Evolutionary conservation across 2,113 vertebrate species (phyloP).

Genomic region (Melanostigma gelatinosum): DNA sequence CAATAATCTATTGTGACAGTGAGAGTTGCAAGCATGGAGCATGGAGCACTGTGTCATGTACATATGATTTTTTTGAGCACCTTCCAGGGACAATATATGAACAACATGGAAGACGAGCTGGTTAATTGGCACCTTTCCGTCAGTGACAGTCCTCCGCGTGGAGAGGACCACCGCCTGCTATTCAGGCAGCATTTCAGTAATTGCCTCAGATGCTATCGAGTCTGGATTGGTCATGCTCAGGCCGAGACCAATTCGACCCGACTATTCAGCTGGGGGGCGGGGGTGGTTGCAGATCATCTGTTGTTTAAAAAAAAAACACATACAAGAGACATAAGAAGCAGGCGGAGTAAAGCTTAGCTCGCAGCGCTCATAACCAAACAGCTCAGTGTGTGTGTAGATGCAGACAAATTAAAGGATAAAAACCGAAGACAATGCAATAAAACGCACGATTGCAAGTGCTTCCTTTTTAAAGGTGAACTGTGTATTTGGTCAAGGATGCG

Average conservation of each 20-base stretch:
- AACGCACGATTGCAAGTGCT: too few relatives aligned
- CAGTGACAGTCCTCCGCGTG: not conserved
- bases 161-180: constrained; percentile 15
- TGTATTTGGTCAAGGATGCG: too few relatives aligned
- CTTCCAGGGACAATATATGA: not conserved
- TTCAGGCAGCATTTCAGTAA: constrained; percentile 13
- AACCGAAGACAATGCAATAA: too few relatives aligned
- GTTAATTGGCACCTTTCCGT: constrained; percentile 7
- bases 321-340: not conserved
- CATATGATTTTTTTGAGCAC: too few relatives aligned
- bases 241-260: constrained; percentile 13
- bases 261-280: not conserved
- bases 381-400: too few relatives aligned
- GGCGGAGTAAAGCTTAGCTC: too few relatives aligned
- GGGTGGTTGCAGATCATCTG: not conserved
- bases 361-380: too few relatives aligned
- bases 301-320: not conserved
- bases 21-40: too few relatives aligned
- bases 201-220: constrained; percentile 26
- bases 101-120: not conserved
- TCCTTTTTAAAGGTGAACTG: too few relatives aligned
- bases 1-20: too few relatives aligned
- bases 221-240: constrained; percentile 35
- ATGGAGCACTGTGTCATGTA: too few relatives aligned
- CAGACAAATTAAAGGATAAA: too few relatives aligned